Evolutionary conservation across 2,113 vertebrate species (phyloP).

Genomic region (Acanthisitta chloris): DNA sequence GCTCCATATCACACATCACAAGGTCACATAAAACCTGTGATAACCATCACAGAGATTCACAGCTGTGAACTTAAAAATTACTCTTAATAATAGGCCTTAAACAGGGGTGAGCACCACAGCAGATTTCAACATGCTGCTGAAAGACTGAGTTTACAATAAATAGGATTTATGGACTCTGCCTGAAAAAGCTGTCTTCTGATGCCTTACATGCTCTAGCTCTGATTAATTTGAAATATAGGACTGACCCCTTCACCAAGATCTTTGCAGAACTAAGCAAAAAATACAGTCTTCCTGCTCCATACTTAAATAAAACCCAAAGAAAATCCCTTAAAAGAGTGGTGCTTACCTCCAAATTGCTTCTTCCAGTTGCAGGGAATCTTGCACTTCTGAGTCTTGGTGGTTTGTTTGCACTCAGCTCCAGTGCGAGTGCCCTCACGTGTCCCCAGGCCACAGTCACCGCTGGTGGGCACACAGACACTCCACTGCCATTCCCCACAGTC

Average conservation of each 20-base stretch:
- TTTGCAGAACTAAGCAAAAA: background rate
- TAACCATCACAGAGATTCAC: rapidly evolving
- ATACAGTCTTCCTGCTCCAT: background rate
- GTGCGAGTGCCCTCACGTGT: conserved; percentile 91
- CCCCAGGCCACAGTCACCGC: conserved; percentile 91
- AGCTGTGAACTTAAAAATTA: background rate
- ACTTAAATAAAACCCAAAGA: background rate
- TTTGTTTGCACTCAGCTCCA: conserved; percentile 91
- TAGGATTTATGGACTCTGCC: background rate
- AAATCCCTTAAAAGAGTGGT: background rate
- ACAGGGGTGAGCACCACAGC: background rate
- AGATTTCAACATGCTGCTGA: background rate
- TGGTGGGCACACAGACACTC: conserved; percentile 94
- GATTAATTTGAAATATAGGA: background rate
- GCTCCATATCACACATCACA: background rate
- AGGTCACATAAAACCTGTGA: background rate
- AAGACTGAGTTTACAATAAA: background rate
- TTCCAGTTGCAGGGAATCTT: conserved; percentile 99
- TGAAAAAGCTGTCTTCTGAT: background rate
- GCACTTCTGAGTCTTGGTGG: conserved; percentile 97
- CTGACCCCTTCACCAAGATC: background rate
- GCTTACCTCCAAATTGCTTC: conserved; percentile 95
- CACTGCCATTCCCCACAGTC: conserved; percentile 98
- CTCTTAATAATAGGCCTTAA: too few species aligned
- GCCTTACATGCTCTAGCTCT: background rate